Evolutionary conservation across 2,797 vertebrate species (phyloP).

Genomic region (Jordanella pulchra): DNA sequence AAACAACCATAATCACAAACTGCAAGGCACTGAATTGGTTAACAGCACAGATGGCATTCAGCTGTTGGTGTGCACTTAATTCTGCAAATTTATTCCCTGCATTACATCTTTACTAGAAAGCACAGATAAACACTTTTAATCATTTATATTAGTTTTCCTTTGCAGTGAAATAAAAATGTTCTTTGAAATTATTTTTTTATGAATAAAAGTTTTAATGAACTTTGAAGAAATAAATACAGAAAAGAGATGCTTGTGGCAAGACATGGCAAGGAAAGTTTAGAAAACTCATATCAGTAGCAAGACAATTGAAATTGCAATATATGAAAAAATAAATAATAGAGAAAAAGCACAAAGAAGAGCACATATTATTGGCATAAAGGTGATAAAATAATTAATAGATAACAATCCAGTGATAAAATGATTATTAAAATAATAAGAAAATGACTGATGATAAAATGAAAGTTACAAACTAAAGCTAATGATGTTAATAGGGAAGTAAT

Average conservation of each 20-base stretch:
- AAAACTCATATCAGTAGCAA: too few species aligned
- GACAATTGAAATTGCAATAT: too few species aligned
- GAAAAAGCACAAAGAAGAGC: too few species aligned
- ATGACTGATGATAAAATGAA: too few species aligned
- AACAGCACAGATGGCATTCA: conserved; percentile 39
- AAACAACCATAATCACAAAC: conserved; percentile 19
- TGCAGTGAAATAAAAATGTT: conserved; percentile 31
- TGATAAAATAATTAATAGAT: too few species aligned
- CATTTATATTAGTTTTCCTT: conserved; percentile 38
- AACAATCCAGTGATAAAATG: too few species aligned
- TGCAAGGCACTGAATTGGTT: conserved; percentile 32
- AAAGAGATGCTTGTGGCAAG: conserved; percentile 19
- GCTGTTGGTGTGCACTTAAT: conserved; percentile 37
- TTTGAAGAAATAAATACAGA: conserved; percentile 34
- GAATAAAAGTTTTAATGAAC: conserved; percentile 38
- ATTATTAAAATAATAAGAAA: too few species aligned
- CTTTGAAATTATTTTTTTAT: conserved; percentile 43
- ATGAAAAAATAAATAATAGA: too few species aligned
- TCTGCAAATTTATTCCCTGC: conserved; percentile 52
- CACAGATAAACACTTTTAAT: conserved; percentile 43
- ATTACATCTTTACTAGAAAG: conserved; percentile 31
- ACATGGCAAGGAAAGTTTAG: too few species aligned
- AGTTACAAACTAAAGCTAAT: too few species aligned
- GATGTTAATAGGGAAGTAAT: background rate
- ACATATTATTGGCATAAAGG: too few species aligned